Evolutionary conservation across 2,888 invertebrate genomes (phyloP), one percentile per base, ranked within the genome.

Genomic region (Hydraecia micacea): DNA sequence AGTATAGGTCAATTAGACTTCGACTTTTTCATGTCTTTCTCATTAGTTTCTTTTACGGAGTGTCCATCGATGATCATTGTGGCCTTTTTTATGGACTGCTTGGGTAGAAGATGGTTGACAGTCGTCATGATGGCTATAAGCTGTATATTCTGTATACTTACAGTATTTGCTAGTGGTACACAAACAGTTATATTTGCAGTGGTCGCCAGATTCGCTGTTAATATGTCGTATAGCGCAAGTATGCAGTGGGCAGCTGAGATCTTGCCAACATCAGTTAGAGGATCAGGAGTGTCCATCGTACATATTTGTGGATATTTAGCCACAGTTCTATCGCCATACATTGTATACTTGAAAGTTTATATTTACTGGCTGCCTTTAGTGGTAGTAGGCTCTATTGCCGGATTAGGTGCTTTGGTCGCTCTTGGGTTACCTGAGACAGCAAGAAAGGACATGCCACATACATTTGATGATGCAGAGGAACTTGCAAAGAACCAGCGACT

Each of bases 181-280:
- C 69, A 85, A 67, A 90, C 94, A 36, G 91, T 95, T 2, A 75
- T 91, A n/a, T 94, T 91, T 67, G 93, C 93, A 42, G 90, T 94
- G 0, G 77, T 93, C 6, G 94, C 95, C 5, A 92, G 94, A 75
- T 94, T 94, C 79, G 89, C 91, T 28, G 92, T 94, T 0, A 94
- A 94, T 75, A 94, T 95, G 90, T 90, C 93, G 0, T 92, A 87
- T 62, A 90, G 89, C 79, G 88, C 93, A 0, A 76, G 89, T 0
- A 92, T 92, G 88, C 95, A 95, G 68, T 95, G 94, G 95, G 91
- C 91, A 18, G 92, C 94, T 11, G 95, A 95, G 81, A 80, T 94
- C n/a, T 77, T 94, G 18, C 94, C 95, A 1, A 93, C 93, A 0
- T 84, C 93, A 25, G 94, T 94, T 0, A 89, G 95, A 87, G 95